A percentile compares a stretch with the other conserved stretches of the same genome.
Conservation (phyloP, 2,113 vertebrate species). For the Clinocottus analis region DNA sequence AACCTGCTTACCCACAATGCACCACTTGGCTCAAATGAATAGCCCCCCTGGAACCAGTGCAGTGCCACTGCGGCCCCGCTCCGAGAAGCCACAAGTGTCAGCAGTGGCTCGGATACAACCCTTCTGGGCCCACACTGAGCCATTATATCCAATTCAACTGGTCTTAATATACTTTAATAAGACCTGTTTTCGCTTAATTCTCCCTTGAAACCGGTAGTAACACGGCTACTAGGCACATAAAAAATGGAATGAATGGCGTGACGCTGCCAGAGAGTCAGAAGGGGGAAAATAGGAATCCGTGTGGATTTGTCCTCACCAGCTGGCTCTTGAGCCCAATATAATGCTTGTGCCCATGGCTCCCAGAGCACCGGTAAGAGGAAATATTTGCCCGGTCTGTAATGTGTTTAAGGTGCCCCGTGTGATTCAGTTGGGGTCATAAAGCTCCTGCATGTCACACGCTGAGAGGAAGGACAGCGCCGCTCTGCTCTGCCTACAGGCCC, state of each 20-base stretch:
- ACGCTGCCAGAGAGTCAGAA: constrained; percentile 78
- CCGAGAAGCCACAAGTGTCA: constrained; percentile 76
- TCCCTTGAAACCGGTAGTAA: constrained; percentile 84
- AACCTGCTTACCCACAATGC: constrained; percentile 69
- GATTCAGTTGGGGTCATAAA: constrained; percentile 79
- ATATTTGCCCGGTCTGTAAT: constrained; percentile 75
- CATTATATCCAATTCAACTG: constrained; percentile 77
- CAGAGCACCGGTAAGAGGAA: constrained; percentile 78
- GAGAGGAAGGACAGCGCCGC: constrained; percentile 63
- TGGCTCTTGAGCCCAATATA: constrained; percentile 78
- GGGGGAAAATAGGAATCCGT: constrained; percentile 72
- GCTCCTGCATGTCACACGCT: constrained; percentile 77
- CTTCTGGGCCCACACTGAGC: constrained; percentile 76
- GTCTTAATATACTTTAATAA: constrained; percentile 84
- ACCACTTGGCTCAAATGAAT: constrained; percentile 65
- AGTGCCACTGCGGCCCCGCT: constrained; percentile 59
- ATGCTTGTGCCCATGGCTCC: constrained; percentile 77
- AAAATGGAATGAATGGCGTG: constrained; percentile 81
- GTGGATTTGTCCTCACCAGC: constrained; percentile 80
- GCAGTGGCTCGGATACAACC: constrained; percentile 72
- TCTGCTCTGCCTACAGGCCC: constrained; percentile 49
- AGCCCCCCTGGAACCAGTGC: constrained; percentile 53
- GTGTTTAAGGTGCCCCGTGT: constrained; percentile 77
- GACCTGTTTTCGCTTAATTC: constrained; percentile 84
- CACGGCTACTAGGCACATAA: constrained; percentile 84